phyloP scores from a whole-genome alignment of 2,113 vertebrate genomes.

The Tragelaphus strepsiceros region DNA sequence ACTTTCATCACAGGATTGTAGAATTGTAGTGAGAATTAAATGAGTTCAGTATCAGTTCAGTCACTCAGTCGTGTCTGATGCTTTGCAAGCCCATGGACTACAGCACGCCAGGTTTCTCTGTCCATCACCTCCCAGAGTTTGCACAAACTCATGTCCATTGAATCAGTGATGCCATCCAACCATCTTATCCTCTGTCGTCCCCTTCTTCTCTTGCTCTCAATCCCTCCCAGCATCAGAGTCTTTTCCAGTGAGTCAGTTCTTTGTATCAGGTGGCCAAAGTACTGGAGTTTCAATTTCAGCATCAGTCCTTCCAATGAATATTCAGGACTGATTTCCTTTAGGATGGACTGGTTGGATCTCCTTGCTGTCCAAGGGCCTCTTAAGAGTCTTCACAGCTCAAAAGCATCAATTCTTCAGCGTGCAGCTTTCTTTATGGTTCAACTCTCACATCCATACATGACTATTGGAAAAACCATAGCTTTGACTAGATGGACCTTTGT shows the following conservation, averaged over 20 bases:
- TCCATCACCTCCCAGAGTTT: not conserved
- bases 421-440: not conserved
- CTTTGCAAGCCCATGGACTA: not conserved
- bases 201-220: not conserved
- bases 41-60: not conserved
- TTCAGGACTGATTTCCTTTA: not conserved
- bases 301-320: not conserved
- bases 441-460: not conserved
- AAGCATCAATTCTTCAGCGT: not conserved
- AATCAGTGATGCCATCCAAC: not conserved
- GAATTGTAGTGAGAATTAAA: not conserved
- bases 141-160: not conserved
- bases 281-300: not conserved
- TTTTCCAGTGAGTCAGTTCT: not conserved
- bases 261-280: fast-evolving
- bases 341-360: not conserved
- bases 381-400: not conserved
- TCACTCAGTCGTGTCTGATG: not conserved
- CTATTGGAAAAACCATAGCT: not conserved
- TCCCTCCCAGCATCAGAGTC: not conserved
- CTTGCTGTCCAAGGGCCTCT: not conserved
- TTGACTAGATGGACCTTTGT: not conserved
- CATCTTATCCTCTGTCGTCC: not conserved
- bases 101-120: not conserved
- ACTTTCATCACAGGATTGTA: not conserved